Evolutionary conservation across 2,797 vertebrate species (phyloP), one percentile per base, ranked within the genome.

Genomic region (Enteromius mattozi): DNA sequence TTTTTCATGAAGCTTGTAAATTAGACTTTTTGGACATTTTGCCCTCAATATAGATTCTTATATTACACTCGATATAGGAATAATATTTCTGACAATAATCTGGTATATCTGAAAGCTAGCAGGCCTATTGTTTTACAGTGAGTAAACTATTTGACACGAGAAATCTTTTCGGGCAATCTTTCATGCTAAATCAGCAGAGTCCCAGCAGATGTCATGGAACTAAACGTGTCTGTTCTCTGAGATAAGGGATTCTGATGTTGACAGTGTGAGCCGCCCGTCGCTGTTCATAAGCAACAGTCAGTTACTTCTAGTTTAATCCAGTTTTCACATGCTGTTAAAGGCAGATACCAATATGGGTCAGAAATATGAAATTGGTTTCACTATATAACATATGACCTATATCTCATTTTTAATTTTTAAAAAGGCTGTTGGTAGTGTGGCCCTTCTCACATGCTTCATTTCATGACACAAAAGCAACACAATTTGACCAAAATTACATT

Each of bases 201-300:
- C 24, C 17, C 51, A 16, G 19, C 17, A 69, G n/a, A 27, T 27
- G 19, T 80, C 47, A 27, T 40, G 37, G 76, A 83, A 65, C 47
- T 24, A 83, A 37, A 17, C 3, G 9, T 66, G 17, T 78, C 51
- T 83, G 63, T 66, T 75, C 63, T 27, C 76, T 69, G 35, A 83
- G 81, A 86, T 86, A 86, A 83, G 85, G 54, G 21, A 16, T 79
- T n/a, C 19, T 42, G 51, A 77, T 82, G 80, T 33, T 70, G 72
- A 70, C 66, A 17, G 30, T 27, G 24, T 40, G 33, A 33, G 9
- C 49, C 10, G 10, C 30, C 61, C 27, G 37, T 85, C 75, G 71
- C 59, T 66, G 59, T 77, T 27, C 61, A 2, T 2, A 9, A 27
- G 27, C 4, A 5, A 13, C 6, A 66, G 45, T 56, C 76, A 27